Percentiles rank a stretch among this genome's conserved stretches.
These are phyloP conservation scores for Platysternon megacephalum DNA, from an alignment of 2,113 vertebrate genomes.

Conservation along the genomic window DNA sequence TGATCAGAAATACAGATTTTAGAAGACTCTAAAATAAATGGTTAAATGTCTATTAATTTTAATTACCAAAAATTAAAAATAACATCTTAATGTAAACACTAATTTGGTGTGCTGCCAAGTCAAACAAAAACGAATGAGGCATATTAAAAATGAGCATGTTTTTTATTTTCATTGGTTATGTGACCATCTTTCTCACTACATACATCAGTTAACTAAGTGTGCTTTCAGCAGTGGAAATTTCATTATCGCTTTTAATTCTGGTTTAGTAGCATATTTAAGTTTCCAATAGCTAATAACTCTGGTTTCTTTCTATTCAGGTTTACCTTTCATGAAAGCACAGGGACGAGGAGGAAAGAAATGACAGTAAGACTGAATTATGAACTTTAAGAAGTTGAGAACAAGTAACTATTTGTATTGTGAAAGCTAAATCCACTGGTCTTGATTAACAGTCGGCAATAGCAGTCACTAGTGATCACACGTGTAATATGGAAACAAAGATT, in stretches of 20 bases:
- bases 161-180: slow-evolving; percentile 72
- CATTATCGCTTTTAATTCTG: slow-evolving; percentile 85
- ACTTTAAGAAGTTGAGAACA: slow-evolving; percentile 71
- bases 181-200: slow-evolving; percentile 77
- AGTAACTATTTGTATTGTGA: slow-evolving; percentile 65
- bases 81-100: slow-evolving; percentile 53
- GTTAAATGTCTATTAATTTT: slow-evolving; percentile 53
- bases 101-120: slow-evolving; percentile 65
- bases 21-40: slow-evolving; percentile 34
- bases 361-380: slow-evolving; percentile 78
- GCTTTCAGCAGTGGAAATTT: slow-evolving; percentile 81
- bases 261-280: slow-evolving; percentile 79
- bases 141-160: slow-evolving; percentile 56
- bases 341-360: slow-evolving; percentile 74
- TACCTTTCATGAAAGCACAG: slow-evolving; percentile 70
- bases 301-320: slow-evolving; percentile 74
- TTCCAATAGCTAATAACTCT: slow-evolving; percentile 85
- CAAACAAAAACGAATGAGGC: slow-evolving; percentile 62
- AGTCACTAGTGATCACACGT: not conserved
- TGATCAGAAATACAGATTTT: slow-evolving; percentile 16
- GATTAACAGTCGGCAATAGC: slow-evolving; percentile 47
- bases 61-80: slow-evolving; percentile 61
- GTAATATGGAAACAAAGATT: not conserved
- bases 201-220: slow-evolving; percentile 74
- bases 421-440: slow-evolving; percentile 46